Base-by-base conservation (phyloP, 2,797 vertebrate species). In the Ptychadena robeensis region DNA sequence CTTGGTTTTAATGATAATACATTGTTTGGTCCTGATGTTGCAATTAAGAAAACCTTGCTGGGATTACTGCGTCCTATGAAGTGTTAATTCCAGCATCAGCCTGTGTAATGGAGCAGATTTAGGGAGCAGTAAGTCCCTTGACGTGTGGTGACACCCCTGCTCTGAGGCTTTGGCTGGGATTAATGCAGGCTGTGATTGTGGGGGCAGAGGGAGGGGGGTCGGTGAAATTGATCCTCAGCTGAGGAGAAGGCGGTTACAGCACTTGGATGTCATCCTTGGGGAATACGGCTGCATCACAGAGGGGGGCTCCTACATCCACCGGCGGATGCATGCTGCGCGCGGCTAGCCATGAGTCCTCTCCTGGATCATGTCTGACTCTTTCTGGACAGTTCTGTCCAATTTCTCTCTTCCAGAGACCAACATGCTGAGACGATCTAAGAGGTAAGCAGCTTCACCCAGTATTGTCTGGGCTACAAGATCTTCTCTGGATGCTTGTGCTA, bases 311-410 rank as follows among this genome's bases (percentile, higher is more conserved):
- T 90, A 89, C 88, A 90, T 91, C 89, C 88, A 86, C 85, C 87
- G 80, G 86, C 87, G 86, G 87, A 88, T 87, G 89, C 87, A 85
- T 87, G 81, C 25, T 87, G 89, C 87, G 86, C 86, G 81, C 25
- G 91, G 88, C 89, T 87, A 91, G 92, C 88, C 87, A 94, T 94
- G 94, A 91, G 80, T 86, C 73, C 88, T 86, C 89, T 86, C 88
- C 87, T 82, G 87, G 90, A 95, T 91, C 92, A 97, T 97, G 96
- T 96, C 95, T 94, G 95, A 96, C 90, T 95, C 95, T 88, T 96
- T 95, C 92, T 97, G 96, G 96, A 96, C 94, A 67, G 93, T 97
- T 89, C 92, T 96, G 86, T 96, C 95, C 82, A 96, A 96, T 95
- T 96, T 96, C 90, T 96, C 95, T 15, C 90, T 96, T 89, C 95